Conservation (phyloP, 35 echinoderm and acorn worm species). For the Chiridota heheva region DNA sequence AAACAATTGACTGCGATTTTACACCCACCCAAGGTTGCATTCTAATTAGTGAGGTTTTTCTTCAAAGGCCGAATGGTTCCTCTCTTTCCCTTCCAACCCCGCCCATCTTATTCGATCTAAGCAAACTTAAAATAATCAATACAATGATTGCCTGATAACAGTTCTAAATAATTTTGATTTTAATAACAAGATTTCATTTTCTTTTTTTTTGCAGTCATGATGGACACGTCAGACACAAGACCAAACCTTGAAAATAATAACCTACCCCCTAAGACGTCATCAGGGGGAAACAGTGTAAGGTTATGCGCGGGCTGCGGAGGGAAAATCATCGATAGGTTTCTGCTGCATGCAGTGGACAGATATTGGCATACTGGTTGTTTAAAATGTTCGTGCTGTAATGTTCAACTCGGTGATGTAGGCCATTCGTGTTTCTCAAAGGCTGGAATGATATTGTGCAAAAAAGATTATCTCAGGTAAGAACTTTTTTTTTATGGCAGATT, state of each 20-base stretch:
- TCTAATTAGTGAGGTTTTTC: no score
- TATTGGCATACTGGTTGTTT: conserved; percentile 98
- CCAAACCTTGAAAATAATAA: conserved; percentile 50
- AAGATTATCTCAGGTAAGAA: conserved; percentile 97
- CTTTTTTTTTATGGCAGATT: not conserved
- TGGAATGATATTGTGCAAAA: conserved; percentile 97
- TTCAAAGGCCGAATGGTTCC: no score
- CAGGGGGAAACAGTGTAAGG: conserved; percentile 60
- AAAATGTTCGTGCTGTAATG: conserved; percentile 89
- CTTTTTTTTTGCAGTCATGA: conserved; percentile 23
- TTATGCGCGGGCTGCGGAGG: conserved; percentile 94
- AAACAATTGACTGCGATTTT: no score
- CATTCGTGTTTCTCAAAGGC: conserved; percentile 94
- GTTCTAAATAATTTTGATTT: no score
- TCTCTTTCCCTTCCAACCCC: no score
- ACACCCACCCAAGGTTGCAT: no score
- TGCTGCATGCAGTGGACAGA: conserved; percentile 89
- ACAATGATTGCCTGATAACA: no score
- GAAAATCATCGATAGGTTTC: conserved; percentile 93
- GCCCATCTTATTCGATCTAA: no score
- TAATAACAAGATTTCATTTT: no score
- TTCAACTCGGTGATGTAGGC: conserved; percentile 84
- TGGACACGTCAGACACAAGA: conserved; percentile 41
- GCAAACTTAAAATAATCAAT: no score
- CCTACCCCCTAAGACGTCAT: conserved; percentile 42